Conservation (phyloP, 2,113 vertebrate genomes). For the Bagarius yarrelli region DNA sequence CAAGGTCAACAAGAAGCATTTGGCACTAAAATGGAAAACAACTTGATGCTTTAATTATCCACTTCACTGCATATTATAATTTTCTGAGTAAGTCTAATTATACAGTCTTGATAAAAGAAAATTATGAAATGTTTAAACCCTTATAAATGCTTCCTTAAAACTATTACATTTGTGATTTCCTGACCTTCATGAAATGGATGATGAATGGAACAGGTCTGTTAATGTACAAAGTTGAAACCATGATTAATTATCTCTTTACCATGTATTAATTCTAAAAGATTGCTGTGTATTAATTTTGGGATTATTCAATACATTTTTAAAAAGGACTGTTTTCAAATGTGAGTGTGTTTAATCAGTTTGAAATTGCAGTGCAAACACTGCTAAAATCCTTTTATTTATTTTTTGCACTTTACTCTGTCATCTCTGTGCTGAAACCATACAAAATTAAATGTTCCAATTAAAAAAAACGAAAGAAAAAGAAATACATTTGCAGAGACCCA, state of each 20-base stretch:
- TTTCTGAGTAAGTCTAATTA: slow-evolving; percentile 18
- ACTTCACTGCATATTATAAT: slow-evolving; percentile 15
- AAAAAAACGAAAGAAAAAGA: background rate
- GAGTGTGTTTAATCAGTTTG: slow-evolving; percentile 28
- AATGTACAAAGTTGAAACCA: slow-evolving; percentile 44
- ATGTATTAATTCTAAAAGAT: slow-evolving; percentile 62
- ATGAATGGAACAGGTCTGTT: slow-evolving; percentile 44
- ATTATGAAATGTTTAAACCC: background rate
- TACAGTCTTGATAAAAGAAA: slow-evolving; percentile 5
- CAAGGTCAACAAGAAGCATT: slow-evolving; percentile 11
- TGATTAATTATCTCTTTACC: slow-evolving; percentile 60
- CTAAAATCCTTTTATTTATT: background rate
- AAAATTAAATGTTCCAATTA: background rate
- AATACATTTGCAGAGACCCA: background rate
- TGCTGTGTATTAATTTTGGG: slow-evolving; percentile 62
- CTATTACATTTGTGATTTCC: slow-evolving; percentile 13
- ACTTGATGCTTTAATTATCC: slow-evolving; percentile 26
- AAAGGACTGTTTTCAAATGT: slow-evolving; percentile 45
- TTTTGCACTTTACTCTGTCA: background rate
- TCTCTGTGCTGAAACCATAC: background rate
- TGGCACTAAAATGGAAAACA: slow-evolving; percentile 23
- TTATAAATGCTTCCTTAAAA: slow-evolving; percentile 16
- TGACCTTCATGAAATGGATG: slow-evolving; percentile 8
- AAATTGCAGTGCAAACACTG: background rate
- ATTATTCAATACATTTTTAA: slow-evolving; percentile 49